Evolutionary conservation across 2,888 invertebrate species (phyloP).

Genomic region (Boloria euphrosyne): DNA sequence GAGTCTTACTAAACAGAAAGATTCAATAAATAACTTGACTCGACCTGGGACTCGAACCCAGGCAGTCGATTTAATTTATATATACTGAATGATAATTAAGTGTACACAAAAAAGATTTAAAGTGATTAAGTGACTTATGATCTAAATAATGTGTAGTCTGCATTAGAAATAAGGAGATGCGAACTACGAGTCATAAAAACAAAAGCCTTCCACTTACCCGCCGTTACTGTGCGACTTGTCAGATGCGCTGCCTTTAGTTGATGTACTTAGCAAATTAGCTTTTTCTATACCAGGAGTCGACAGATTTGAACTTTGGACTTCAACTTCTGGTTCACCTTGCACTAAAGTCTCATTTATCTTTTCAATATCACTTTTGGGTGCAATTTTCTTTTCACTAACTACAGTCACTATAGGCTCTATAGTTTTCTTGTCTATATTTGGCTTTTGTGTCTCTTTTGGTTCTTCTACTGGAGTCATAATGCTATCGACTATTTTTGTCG

Average conservation of each 20-base stretch:
- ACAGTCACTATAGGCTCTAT: slow-evolving; percentile 72
- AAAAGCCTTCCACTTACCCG: slow-evolving; percentile 59
- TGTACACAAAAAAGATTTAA: too few relatives aligned
- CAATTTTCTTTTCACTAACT: slow-evolving; percentile 68
- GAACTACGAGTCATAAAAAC: neutral
- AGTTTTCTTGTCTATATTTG: slow-evolving; percentile 51
- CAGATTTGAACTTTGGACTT: slow-evolving; percentile 83
- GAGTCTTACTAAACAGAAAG: too few relatives aligned
- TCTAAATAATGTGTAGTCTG: neutral
- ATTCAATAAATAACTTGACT: too few relatives aligned
- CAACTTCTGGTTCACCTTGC: slow-evolving; percentile 82
- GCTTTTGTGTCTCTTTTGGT: slow-evolving; percentile 55
- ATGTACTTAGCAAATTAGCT: slow-evolving; percentile 53
- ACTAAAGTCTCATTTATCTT: slow-evolving; percentile 75
- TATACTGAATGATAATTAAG: too few relatives aligned
- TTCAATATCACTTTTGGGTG: slow-evolving; percentile 52
- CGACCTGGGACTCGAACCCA: too few relatives aligned
- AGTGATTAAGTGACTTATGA: too few relatives aligned
- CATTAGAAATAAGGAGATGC: neutral
- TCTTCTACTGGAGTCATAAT: slow-evolving; percentile 76
- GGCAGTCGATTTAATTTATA: too few relatives aligned
- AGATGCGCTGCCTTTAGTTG: slow-evolving; percentile 62
- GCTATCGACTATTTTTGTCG: slow-evolving; percentile 71
- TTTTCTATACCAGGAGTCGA: slow-evolving; percentile 64
- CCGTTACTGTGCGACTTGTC: slow-evolving; percentile 75